Evolutionary conservation across 2,113 vertebrate genomes (phyloP), one percentile per base, ranked within the genome.

Genomic region (Tachysurus fulvidraco): DNA sequence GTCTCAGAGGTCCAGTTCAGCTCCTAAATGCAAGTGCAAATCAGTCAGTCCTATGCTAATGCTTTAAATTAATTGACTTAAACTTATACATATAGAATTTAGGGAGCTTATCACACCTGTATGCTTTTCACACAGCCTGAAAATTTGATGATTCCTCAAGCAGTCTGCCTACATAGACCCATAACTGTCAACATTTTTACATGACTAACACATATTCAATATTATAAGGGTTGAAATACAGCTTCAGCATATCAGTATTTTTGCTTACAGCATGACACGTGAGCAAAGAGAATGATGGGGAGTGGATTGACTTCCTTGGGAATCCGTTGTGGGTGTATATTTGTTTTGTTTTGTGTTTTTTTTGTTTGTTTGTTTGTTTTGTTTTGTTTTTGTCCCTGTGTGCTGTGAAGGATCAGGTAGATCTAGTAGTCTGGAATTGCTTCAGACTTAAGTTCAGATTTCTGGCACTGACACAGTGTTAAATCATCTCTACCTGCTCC

Each of bases 381-480:
- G 30, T 89, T 62, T 50, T 50, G n/a, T 50, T 50, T 50, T 50
- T 50, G 23, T 71, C 73, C 78, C 60, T 30, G 12, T 77, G 52
- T 67, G 77, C 83, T 55, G 50, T 59, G 77, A 84, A 23, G 44
- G 64, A 81, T 85, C 69, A 71, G 78, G 78, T 85, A 85, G 52
- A 82, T 59, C 59, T 67, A 60, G 30, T 76, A 73, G 36, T 36
- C 76, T 89, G 81, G 50, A 84, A 19, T 28, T 83, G 19, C 25
- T 14, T 50, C n/a, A 23, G 64, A 30, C n/a, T n/a, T 74, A 23
- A 85, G 28, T 79, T 86, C 74, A 80, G 55, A 57, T 57, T 83
- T 4, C 1, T 69, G 78, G 69, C 28, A 41, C 59, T 52, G 30
- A 59, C 36, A 23, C 65, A 67, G 86, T 74, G 41, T 60, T 44